Conservation (phyloP, 1,140 invertebrate species). For the Trinorchestia longiramus region DNA sequence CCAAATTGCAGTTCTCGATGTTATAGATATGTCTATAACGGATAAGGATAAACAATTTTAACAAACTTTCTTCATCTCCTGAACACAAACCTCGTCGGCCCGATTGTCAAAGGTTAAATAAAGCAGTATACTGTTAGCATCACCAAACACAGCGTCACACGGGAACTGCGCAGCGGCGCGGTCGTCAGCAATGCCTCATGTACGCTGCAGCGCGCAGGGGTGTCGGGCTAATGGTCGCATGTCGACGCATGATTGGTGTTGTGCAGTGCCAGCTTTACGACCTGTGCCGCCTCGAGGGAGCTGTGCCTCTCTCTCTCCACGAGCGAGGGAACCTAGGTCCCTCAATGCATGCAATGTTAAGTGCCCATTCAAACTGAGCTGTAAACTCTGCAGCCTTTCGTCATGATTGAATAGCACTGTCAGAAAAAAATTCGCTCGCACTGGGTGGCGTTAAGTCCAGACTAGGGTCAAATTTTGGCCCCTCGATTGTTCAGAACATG, state of each 20-base stretch:
- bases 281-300: slow-evolving; percentile 37
- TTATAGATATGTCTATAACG: too few relatives aligned
- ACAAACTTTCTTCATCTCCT: too few relatives aligned
- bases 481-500: not conserved
- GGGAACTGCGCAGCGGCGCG: not conserved
- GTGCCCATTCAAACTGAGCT: not conserved
- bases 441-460: not conserved
- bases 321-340: not conserved
- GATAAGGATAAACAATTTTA: too few relatives aligned
- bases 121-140: not conserved
- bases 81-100: too few relatives aligned
- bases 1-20: too few relatives aligned
- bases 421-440: not conserved
- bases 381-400: slow-evolving; percentile 31
- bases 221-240: not conserved
- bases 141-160: not conserved
- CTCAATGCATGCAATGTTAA: slow-evolving; percentile 27
- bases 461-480: not conserved
- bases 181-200: not conserved
- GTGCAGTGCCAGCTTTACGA: slow-evolving; percentile 45
- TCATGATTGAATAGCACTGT: slow-evolving; percentile 31
- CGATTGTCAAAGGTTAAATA: too few relatives aligned
- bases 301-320: not conserved
- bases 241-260: slow-evolving; percentile 42
- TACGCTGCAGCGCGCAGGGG: not conserved